Evolutionary conservation across 2,797 vertebrate genomes (phyloP).

Genomic region (Xenops minutus): DNA sequence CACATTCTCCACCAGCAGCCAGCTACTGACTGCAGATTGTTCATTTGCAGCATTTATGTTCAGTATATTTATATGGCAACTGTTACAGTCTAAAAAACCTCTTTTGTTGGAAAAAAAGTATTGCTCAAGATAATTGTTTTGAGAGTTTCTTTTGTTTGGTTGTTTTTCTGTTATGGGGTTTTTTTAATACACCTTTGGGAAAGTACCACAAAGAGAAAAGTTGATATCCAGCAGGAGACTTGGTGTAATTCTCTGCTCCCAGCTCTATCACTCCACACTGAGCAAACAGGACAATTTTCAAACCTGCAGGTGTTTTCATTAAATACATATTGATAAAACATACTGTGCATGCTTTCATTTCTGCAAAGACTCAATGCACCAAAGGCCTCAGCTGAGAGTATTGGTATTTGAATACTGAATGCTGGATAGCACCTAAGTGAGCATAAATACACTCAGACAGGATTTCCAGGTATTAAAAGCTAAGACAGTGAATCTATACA

Average conservation of each 20-base stretch:
- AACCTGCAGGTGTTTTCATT: not conserved
- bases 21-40: not conserved
- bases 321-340: not conserved
- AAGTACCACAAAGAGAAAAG: not conserved
- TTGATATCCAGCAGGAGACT: not conserved
- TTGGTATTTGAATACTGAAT: not conserved
- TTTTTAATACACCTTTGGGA: not conserved
- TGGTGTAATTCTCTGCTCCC: not conserved
- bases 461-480: conserved; percentile 39
- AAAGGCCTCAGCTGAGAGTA: not conserved
- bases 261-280: not conserved
- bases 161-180: not conserved
- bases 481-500: conserved; percentile 21
- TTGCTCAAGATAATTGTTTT: not conserved
- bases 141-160: not conserved
- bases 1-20: not conserved
- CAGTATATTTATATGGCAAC: not conserved
- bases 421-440: not conserved
- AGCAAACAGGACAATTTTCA: not conserved
- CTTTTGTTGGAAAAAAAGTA: not conserved
- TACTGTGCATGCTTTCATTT: not conserved
- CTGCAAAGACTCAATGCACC: not conserved
- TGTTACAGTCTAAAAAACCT: not conserved
- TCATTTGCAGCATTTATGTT: not conserved
- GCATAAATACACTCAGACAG: not conserved